Base-by-base conservation (phyloP, 1,140 invertebrate genomes). In the Papilio polytes region DNA sequence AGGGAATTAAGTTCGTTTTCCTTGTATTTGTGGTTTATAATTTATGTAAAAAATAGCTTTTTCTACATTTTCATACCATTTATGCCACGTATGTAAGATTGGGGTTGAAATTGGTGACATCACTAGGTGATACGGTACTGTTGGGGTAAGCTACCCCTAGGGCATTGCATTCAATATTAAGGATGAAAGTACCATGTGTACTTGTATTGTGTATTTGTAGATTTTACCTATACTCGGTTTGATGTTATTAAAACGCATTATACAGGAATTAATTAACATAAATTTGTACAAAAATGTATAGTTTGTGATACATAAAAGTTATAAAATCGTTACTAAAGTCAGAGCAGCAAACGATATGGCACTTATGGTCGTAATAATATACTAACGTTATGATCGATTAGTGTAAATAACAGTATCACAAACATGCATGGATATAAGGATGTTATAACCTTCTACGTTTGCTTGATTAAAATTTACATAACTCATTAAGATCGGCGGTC, bases 51-150 rank as follows among this genome's bases (percentile, higher is more conserved):
- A 63, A 26, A 63, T 13, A 66, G 6, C 2, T 15, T 66, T 36
- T 15, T 26, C 22, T 36, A 15, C 26, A 13, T 31, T 22, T 31
- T 66, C 13, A 66, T 66, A 66, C 63, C 22, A 36, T 15, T 31
- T 66, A 66, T 66, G 63, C 13, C 13, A 31, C 13, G 13, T 31
- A n/a, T n/a, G 18, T n/a, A 56, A n/a, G 8, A 13, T 66, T 48
- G n/a, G 73, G 73, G 73, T 46, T 22, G 12, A 22, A 46, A 74
- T 15, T 48, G 73, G 73, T 48, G 73, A 74, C 20, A 22, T 74
- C 44, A 74, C 46, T 2, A 48, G 46, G 20, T 74, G 73, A 74
- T 9, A 74, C 73, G 73, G 44, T 74, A 74, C 36, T 74, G 13
- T 48, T 51, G 46, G 73, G 73, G 73, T 48, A 20, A 46, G n/a